Base-by-base conservation (phyloP, 23 tunicate genomes). In the Clavelina lepadiformis region DNA sequence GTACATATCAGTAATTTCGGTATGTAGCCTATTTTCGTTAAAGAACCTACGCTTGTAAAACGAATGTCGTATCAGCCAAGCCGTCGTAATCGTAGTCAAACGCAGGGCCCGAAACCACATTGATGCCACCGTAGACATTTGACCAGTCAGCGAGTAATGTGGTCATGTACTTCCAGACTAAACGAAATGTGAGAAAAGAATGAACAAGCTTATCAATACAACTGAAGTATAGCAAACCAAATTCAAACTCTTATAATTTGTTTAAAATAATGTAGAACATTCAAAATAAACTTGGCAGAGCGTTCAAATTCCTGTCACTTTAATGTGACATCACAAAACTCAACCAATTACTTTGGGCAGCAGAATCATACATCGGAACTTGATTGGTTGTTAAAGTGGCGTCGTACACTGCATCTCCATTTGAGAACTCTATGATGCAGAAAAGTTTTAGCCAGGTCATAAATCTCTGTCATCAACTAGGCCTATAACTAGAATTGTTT, bases 41-140 rank as follows among this genome's bases (percentile, higher is more conserved):
- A n/a, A n/a, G n/a, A 28, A n/a, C 49, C 24, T 57, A 82, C 91
- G 11, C 49, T 28, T 51, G 23, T n/a, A 82, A 26, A 28, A 28
- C 44, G n/a, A 59, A 66, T 19, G 21, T 55, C 3, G 82, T 51
- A 61, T 83, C 92, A n/a, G 83, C 81, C 27, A 57, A 49, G 35
- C 92, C 81, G 65, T 83, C 82, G 49, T 47, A 83, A 54, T 83
- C 45, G 51, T 83, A 83, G 60, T 83, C 92, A 51, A 75, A 83
- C 11, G 58, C 77, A 0, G 92, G 92, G 11, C 92, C 92, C 11
- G 66, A 34, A 13, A 47, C 45, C 1, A 83, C 92, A 28, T 72
- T 44, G 13, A 76, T 59, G 2, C 92, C 82, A 11, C 66, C 66
- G 55, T 76, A 83, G 13, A 37, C 26, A 22, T 32, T 47, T 3